Evolutionary conservation across 37 sponge, comb jelly and placozoan species (phyloP).

Genomic region (Halisarca cf. caerulea): DNA sequence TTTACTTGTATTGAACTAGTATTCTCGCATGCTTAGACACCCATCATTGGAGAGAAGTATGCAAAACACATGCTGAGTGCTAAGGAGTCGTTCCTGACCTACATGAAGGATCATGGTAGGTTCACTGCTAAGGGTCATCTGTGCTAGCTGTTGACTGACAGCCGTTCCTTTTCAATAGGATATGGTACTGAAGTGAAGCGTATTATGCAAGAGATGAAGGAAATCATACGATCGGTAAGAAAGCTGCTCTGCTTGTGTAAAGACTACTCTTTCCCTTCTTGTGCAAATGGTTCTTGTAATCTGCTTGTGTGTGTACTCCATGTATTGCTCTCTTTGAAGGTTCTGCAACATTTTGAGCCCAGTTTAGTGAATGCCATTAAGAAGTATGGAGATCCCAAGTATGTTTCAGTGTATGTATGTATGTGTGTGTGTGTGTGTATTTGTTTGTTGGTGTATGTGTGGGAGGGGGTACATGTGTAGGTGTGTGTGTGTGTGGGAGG

Average conservation of each 20-base stretch:
- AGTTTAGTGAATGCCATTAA: not conserved
- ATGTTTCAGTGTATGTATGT: not conserved
- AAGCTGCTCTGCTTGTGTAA: no score
- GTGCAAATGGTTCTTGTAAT: no score
- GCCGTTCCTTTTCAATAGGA: no score
- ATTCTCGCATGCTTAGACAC: not conserved
- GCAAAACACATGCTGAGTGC: not conserved
- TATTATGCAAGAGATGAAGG: not conserved
- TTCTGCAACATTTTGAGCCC: not conserved
- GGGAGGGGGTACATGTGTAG: no score
- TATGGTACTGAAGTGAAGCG: not conserved
- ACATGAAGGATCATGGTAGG: constrained; percentile 16
- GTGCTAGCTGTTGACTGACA: no score
- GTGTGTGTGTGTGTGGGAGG: no score
- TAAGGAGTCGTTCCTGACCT: not conserved
- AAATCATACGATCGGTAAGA: not conserved
- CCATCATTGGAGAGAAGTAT: constrained; percentile 3
- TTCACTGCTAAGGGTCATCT: not conserved
- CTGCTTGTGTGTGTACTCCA: no score
- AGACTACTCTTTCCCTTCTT: no score
- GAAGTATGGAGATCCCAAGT: not conserved
- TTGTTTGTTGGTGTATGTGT: no score
- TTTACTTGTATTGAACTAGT: no score
- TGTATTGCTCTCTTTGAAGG: not conserved
- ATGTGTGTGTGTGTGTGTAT: not conserved